phyloP scores from a whole-genome alignment of 1,140 invertebrate genomes.

The Trypoxylus dichotomus region DNA sequence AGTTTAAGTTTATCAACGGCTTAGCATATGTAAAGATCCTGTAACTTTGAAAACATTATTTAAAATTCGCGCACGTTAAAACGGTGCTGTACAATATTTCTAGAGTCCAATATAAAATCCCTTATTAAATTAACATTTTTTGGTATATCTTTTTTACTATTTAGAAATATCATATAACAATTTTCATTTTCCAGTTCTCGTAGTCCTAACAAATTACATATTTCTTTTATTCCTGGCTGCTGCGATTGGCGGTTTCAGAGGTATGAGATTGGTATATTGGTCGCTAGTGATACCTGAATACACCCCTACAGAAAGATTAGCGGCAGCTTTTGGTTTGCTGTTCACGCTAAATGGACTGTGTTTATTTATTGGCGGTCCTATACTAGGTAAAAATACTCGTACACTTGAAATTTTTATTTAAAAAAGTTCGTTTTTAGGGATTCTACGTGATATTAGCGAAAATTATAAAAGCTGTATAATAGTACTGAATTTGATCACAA shows the following conservation, averaged over 20 bases:
- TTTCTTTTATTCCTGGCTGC: slow-evolving; percentile 53
- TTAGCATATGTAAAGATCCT: no score
- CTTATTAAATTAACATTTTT: no score
- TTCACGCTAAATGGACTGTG: slow-evolving; percentile 60
- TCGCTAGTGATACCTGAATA: slow-evolving; percentile 66
- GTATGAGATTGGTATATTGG: slow-evolving; percentile 67
- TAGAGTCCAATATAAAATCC: no score
- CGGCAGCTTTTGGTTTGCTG: slow-evolving; percentile 65
- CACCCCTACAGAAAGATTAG: slow-evolving; percentile 64
- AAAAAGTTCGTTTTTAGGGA: background rate
- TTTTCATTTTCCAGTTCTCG: slow-evolving; percentile 36
- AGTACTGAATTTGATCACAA: background rate
- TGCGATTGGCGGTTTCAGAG: slow-evolving; percentile 65
- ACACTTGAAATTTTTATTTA: background rate
- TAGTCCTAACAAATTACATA: slow-evolving; percentile 33
- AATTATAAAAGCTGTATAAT: background rate
- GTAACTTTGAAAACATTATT: no score
- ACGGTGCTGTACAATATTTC: no score
- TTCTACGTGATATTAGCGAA: background rate
- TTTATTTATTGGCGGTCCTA: slow-evolving; percentile 42
- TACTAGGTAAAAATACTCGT: slow-evolving; percentile 34
- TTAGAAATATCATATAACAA: no score
- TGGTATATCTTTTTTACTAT: no score
- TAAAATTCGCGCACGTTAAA: no score
- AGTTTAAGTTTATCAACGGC: no score